Evolutionary conservation across 2,888 invertebrate genomes (phyloP), one percentile per base, ranked within the genome.

Genomic region (Drosophila subsilvestris): DNA sequence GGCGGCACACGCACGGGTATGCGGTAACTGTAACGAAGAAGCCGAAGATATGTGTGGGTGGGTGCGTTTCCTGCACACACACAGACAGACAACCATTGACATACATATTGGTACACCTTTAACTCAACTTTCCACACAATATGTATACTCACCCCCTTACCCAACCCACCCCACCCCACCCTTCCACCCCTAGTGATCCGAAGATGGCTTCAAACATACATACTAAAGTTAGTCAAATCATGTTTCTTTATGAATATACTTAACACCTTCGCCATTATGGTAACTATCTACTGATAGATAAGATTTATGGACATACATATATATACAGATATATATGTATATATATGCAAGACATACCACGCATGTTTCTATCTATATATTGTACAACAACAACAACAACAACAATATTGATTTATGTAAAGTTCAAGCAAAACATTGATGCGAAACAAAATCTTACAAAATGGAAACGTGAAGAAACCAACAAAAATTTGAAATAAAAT

Each of bases 281-380:
- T n/a, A 37, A 14, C 32, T 48, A 67, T 66, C 32, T 42, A 47
- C 32, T 56, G 48, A 47, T 63, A 78, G 25, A 58, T 58, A 4
- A 56, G 45, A 51, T 60, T 50, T 69, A 56, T 63, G 51, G 66
- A 66, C 44, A 53, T 57, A 65, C 59, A 44, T 61, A 43, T 32
- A 27, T 53, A 27, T 29, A 47, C 55, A 61, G 47, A 51, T 48
- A 57, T 57, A 43, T 57, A 5, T 12, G 1, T 12, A 32, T 12
- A 53, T 54, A 43, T 53, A 25, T 25, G 25, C 22, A 22, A 65
- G 42, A 56, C 43, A 56, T 42, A 67, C 67, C 67, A 63, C 45
- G 66, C 53, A 66, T 48, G 69, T 63, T 73, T 72, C 61, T 69
- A 63, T 73, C 54, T 67, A 66, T 86, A 71, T 66, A 75, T 80